Base-by-base conservation (phyloP, 2,113 vertebrate genomes). In the Leiothrix lutea region DNA sequence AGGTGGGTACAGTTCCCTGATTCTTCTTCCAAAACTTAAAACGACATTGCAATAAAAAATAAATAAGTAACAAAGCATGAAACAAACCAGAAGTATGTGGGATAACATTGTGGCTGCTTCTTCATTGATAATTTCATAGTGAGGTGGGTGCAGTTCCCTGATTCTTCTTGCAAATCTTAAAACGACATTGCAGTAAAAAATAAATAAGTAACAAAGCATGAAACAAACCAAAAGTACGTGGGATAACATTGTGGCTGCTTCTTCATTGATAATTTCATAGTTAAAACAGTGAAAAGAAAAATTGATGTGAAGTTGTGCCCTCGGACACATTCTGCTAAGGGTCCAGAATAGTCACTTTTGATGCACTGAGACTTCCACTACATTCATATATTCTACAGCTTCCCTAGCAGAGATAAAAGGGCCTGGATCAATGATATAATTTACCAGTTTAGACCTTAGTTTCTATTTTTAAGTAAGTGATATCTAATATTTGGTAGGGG, bases 401-500 rank as follows among this genome's bases (percentile, higher is more conserved):
- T 64, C 67, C 42, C 40, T 69, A 82, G 79, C 58, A 48, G 31
- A 33, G 48, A 82, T 48, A 42, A 83, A 80, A 90, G 61, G 25
- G n/a, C 53, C 53, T 44, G 38, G 74, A 93, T 93, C 94, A 94
- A 47, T 93, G 88, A 42, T 96, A 77, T 6, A 80, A 90, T 94
- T 85, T 77, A 61, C 88, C 38, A 70, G 19, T 83, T 81, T 60
- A 79, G 48, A 82, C 78, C 31, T 79, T 57, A 36, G 45, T 78
- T 94, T 85, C 90, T 96, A 26, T 95, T 94, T 97, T 96, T 93
- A 75, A 75, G 31, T 53, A 61, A 86, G 58, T 28, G 58, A 10
- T 86, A 78, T 10, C 79, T 92, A 90, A 25, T 86, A 92, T 90
- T 90, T 94, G 75, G 0, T 90, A 62, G 82, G 58, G 54, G 18